A percentile compares a stretch with the other conserved stretches of the same genome.
Evolutionary conservation across 2,113 vertebrate species (phyloP).

Genomic region (Nothoprocta perdicaria): DNA sequence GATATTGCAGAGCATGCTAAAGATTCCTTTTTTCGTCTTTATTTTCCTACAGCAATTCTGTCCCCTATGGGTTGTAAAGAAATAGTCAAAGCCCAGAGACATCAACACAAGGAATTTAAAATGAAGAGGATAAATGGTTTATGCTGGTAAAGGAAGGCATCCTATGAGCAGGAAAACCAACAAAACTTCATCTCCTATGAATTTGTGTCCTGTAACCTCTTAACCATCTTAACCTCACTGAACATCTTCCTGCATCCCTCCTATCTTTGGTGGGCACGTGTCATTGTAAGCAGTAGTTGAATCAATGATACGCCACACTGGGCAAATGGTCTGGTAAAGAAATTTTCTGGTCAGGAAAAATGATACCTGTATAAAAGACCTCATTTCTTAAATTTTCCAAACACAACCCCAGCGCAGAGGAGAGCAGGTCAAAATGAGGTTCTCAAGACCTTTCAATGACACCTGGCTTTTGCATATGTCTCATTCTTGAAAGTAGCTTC

Average conservation of each 20-base stretch:
- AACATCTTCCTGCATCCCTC: not conserved
- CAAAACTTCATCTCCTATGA: not conserved
- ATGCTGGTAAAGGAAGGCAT: not conserved
- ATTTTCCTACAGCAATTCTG: conserved; percentile 9
- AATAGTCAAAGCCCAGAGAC: not conserved
- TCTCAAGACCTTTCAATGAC: not conserved
- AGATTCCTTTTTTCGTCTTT: not conserved
- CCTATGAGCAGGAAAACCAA: not conserved
- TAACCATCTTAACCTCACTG: not conserved
- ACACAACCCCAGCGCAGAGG: not conserved
- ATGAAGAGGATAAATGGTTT: not conserved
- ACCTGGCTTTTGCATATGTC: not conserved
- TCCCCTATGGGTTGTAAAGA: not conserved
- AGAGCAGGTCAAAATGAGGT: not conserved
- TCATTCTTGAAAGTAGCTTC: not conserved
- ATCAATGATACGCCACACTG: accelerated
- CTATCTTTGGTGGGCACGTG: accelerated
- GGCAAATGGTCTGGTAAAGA: not conserved
- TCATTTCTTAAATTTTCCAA: conserved; percentile 21
- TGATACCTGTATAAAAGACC: conserved; percentile 3
- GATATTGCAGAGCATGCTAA: conserved; percentile 38
- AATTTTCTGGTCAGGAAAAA: not conserved
- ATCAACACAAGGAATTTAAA: not conserved
- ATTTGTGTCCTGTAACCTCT: not conserved
- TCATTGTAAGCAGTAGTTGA: not conserved